phyloP scores from a whole-genome alignment of 1,140 invertebrate genomes.

The Zaprionus davidi region DNA sequence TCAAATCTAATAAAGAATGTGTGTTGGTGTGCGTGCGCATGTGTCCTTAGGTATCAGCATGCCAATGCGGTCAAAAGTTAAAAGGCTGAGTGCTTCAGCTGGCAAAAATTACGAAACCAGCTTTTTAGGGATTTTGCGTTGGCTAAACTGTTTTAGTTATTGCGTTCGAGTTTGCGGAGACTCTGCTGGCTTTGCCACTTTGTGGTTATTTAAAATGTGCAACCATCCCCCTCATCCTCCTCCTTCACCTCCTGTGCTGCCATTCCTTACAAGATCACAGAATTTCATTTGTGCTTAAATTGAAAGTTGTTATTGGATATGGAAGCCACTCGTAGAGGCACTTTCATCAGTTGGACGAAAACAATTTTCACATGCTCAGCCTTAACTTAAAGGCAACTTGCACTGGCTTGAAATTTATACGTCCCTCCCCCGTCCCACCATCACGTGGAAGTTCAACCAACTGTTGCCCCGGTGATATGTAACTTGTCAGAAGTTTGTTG shows the following conservation, averaged over 20 bases:
- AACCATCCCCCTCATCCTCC: not conserved
- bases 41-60: slow-evolving; percentile 34
- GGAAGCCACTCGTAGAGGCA: not conserved
- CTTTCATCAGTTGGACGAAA: slow-evolving; percentile 30
- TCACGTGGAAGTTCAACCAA: slow-evolving; percentile 58
- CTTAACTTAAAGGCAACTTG: slow-evolving; percentile 21
- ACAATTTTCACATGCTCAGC: slow-evolving; percentile 17
- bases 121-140: slow-evolving; percentile 38
- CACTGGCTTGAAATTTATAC: not conserved
- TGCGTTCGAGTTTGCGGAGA: slow-evolving; percentile 18
- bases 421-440: no score
- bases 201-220: slow-evolving; percentile 47
- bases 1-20: slow-evolving; percentile 70
- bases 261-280: not conserved
- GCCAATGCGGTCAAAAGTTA: slow-evolving; percentile 60
- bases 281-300: slow-evolving; percentile 38
- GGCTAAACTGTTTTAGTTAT: slow-evolving; percentile 44
- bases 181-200: slow-evolving; percentile 28
- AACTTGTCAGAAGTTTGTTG: slow-evolving; percentile 78
- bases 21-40: not conserved
- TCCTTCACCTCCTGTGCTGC: not conserved
- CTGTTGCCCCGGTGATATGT: slow-evolving; percentile 74
- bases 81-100: slow-evolving; percentile 53
- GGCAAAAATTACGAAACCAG: slow-evolving; percentile 21
- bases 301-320: slow-evolving; percentile 25